Evolutionary conservation across 2,797 vertebrate species (phyloP), one percentile per base, ranked within the genome.

Genomic region (Hafferia zeledoni): DNA sequence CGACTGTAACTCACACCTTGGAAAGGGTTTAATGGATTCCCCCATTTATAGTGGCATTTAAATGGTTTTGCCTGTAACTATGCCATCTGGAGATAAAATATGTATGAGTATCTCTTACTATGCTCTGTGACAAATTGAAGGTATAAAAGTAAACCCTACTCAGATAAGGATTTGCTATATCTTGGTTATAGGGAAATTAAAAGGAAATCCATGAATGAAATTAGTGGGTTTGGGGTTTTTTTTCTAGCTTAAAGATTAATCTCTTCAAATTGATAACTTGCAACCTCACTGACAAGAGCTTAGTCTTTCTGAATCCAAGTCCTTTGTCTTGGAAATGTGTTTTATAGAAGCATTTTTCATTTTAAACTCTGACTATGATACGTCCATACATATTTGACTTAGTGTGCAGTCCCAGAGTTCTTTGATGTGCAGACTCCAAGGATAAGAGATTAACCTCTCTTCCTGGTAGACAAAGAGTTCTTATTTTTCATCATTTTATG

Each of bases 21-120:
- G 56, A 89, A 95, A 95, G 86, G 68, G 79, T 75, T 93, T 93
- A 75, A 74, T 93, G 61, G 63, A 72, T 92, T 83, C 41, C 59
- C 47, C 57, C 4, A 10, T 96, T 89, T 68, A 79, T 72, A 61
- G 55, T 35, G 76, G 60, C 41, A 7, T 71, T 91, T 82, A 90
- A 94, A 70, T 72, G 68, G 50, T 41, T 94, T 95, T 92, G 63
- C 46, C 68, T 96, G 69, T 93, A 83, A 64, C 33, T 84, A 1
- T 46, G 83, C 74, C 30, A 93, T 50, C 53, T 95, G 35, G 91
- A 41, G 63, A 78, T 95, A 68, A 97, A 94, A 89, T 84, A 46
- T 19, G 10, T 65, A 86, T 93, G 44, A 83, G 57, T 82, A 43
- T 37, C 4, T 84, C 89, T 89, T 85, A 28, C 41, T 93, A 4